These are phyloP conservation scores for Agriotes lineatus DNA, from an alignment of 2,888 invertebrate species.

Conservation along the genomic window DNA sequence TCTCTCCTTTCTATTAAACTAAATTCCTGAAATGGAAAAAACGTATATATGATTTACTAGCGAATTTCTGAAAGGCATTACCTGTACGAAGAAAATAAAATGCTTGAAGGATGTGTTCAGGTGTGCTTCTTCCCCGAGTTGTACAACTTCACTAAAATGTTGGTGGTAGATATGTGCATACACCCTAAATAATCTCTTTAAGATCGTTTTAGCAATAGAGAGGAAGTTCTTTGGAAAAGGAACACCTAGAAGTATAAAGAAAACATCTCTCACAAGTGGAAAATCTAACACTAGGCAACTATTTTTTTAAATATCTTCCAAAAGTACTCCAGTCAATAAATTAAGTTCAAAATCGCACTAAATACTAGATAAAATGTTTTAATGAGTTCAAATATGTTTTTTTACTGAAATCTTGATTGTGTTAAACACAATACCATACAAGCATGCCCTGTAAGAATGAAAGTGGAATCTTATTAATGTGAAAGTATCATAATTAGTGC, in stretches of 20 bases:
- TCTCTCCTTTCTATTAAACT: slow-evolving; percentile 96
- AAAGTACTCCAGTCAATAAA: too few species aligned
- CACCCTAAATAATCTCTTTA: slow-evolving; percentile 97
- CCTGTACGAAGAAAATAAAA: slow-evolving; percentile 98
- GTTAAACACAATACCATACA: too few species aligned
- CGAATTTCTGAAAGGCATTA: slow-evolving; percentile 57
- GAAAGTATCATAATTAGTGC: neutral
- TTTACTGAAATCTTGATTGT: too few species aligned
- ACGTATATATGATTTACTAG: neutral
- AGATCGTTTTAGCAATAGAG: slow-evolving; percentile 96
- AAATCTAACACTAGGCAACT: too few species aligned
- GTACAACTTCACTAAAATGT: slow-evolving; percentile 98
- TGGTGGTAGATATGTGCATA: slow-evolving; percentile 99
- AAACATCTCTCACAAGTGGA: too few species aligned
- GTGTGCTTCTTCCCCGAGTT: slow-evolving; percentile 98
- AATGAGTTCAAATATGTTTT: too few species aligned
- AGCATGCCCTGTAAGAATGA: too few species aligned
- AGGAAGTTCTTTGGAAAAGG: slow-evolving; percentile 98
- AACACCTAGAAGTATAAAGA: slow-evolving; percentile 75
- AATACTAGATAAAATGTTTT: too few species aligned
- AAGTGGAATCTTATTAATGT: too few species aligned
- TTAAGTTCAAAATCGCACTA: too few species aligned
- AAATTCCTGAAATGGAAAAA: slow-evolving; percentile 86
- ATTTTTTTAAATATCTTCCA: too few species aligned
- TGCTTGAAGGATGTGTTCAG: slow-evolving; percentile 99